Evolutionary conservation across 2,888 invertebrate genomes (phyloP).

Genomic region (Drosophila aldrichi): DNA sequence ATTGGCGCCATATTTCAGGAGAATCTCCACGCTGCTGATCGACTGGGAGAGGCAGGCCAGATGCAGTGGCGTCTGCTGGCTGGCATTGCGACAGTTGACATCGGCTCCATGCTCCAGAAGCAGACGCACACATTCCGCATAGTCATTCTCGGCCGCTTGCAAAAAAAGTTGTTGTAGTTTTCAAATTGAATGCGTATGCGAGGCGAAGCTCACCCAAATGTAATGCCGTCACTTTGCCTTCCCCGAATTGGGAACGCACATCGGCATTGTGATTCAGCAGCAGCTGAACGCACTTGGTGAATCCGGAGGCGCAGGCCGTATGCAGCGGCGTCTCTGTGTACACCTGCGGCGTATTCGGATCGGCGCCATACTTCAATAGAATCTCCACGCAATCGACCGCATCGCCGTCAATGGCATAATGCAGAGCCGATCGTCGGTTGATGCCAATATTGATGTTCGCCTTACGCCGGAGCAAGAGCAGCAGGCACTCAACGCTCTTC

Average conservation of each 20-base stretch:
- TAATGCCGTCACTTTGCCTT: constrained; percentile 91
- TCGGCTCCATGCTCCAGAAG: constrained; percentile 91
- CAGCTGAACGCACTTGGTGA: constrained; percentile 89
- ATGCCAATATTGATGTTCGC: constrained; percentile 93
- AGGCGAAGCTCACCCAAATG: constrained; percentile 87
- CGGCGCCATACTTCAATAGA: constrained; percentile 91
- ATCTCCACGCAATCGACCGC: constrained; percentile 90
- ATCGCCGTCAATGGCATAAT: constrained; percentile 93
- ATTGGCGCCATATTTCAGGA: constrained; percentile 89
- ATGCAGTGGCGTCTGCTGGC: constrained; percentile 93
- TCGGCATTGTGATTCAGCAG: constrained; percentile 92
- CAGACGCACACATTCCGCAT: constrained; percentile 90
- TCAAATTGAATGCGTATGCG: background rate
- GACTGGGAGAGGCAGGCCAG: constrained; percentile 93
- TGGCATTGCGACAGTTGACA: constrained; percentile 90
- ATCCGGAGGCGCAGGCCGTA: constrained; percentile 91
- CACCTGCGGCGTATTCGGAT: constrained; percentile 92
- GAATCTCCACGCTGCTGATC: constrained; percentile 90
- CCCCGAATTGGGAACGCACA: constrained; percentile 90
- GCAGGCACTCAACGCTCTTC: constrained; percentile 85
- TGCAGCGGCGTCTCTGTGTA: constrained; percentile 94
- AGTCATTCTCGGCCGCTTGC: constrained; percentile 93
- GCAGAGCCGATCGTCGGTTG: constrained; percentile 90
- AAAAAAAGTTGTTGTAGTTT: background rate
- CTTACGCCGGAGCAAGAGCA: constrained; percentile 89